Base-by-base conservation (phyloP, 1,140 invertebrate species). In the Coelopa frigida region DNA sequence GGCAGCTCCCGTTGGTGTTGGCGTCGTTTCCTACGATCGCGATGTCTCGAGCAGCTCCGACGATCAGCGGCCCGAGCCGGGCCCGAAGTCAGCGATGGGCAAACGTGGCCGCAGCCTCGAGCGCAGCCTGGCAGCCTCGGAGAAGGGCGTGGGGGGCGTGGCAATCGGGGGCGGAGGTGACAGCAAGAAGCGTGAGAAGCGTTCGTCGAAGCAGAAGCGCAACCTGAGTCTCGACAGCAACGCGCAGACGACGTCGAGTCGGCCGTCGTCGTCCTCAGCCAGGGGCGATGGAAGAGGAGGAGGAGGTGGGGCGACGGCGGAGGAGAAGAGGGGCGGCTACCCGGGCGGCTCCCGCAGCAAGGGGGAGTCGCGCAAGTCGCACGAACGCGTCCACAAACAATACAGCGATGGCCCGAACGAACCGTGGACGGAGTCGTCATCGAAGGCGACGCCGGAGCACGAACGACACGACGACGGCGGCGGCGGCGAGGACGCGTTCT, bases 71-170 rank as follows among this genome's bases (percentile, higher is more conserved):
- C 31, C 42, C 5, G 42, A 35, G 6, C 32, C 24, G 22, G 21
- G 33, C 20, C 20, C 21, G 8, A 36, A 24, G n/a, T 37, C 23
- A 8, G 22, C 24, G 2, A 41, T 22, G 1, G 17, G 26, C 2
- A 53, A 41, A n/a, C 56, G 61, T 7, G 65, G 64, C 14, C 58
- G 56, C 14, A 68, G 65, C 31, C 23, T 69, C 4, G 66, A 69
- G 24, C 52, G 65, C 8, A 58, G 49, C 20, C 23, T 57, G 12
- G 35, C 40, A 8, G n/a, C 35, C 8, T 20, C 20, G 23, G 14
- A 39, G n/a, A 43, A 43, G 33, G 15, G 23, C 21, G 24, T 14
- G 31, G n/a, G n/a, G 59, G 58, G 49, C 20, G 22, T 57, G 12
- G 35, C 40, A 8, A 12, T 38, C 8, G 26, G 22, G 23, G 14